phyloP scores from a whole-genome alignment of 2,797 vertebrate species.

The Pogonophryne albipinna region DNA sequence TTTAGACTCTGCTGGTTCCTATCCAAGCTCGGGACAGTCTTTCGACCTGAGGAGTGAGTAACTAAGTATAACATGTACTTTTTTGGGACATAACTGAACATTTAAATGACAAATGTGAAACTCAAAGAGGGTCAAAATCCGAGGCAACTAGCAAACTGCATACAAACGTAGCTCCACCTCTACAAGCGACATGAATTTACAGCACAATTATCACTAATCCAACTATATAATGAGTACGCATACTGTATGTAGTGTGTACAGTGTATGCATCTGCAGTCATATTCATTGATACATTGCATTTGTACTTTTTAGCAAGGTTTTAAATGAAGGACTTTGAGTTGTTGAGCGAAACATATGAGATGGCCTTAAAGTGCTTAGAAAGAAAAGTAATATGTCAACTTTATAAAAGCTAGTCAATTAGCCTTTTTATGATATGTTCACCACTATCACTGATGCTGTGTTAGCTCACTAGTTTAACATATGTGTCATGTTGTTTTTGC shows the following conservation, averaged over 20 bases:
- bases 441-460: neutral
- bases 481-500: constrained; percentile 1
- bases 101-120: too few species aligned
- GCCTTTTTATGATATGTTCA: neutral
- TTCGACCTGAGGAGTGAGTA: neutral
- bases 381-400: neutral
- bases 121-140: neutral
- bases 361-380: neutral
- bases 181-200: neutral
- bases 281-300: neutral
- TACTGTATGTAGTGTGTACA: too few species aligned
- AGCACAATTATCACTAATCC: too few species aligned
- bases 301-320: neutral
- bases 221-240: neutral
- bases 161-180: neutral
- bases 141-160: rapidly evolving
- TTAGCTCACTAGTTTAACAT: neutral
- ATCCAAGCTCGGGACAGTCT: constrained; percentile 49
- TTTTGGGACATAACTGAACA: neutral
- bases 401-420: neutral
- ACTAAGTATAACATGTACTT: neutral
- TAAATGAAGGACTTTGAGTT: neutral
- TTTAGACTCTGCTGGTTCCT: constrained; percentile 78
- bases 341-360: neutral
- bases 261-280: neutral